Evolutionary conservation across 2,113 vertebrate genomes (phyloP).

Genomic region (Pseudorasbora parva): DNA sequence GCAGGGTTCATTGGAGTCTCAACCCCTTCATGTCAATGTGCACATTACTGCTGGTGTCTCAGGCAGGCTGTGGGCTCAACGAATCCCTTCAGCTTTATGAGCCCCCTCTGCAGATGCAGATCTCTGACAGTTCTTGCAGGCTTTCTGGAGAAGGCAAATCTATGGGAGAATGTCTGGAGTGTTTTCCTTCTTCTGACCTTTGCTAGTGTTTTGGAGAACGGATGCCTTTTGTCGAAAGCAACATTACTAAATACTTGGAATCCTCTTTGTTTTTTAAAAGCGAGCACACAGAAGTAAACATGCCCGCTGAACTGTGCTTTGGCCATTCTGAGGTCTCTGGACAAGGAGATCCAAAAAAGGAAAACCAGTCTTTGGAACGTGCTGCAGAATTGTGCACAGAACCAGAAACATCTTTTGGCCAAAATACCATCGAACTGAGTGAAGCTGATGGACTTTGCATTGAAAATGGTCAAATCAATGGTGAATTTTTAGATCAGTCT

Average conservation of each 20-base stretch:
- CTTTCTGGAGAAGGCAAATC: slow-evolving; percentile 40
- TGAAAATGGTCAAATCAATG: slow-evolving; percentile 47
- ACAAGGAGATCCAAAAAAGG: slow-evolving; percentile 58
- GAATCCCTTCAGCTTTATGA: slow-evolving; percentile 58
- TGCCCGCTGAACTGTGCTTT: slow-evolving; percentile 69
- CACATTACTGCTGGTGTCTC: slow-evolving; percentile 60
- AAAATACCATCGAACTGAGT: slow-evolving; percentile 48
- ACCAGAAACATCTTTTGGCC: slow-evolving; percentile 56
- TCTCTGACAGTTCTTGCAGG: slow-evolving; percentile 49
- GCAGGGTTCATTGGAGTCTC: slow-evolving; percentile 71
- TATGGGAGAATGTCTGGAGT: slow-evolving; percentile 61
- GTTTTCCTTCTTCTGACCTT: slow-evolving; percentile 52
- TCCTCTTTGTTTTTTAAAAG: slow-evolving; percentile 46
- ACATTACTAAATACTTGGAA: slow-evolving; percentile 63
- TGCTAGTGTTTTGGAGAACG: slow-evolving; percentile 41
- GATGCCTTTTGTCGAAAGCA: slow-evolving; percentile 52
- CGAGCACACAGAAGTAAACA: slow-evolving; percentile 49
- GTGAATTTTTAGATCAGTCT: slow-evolving; percentile 54
- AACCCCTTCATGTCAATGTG: slow-evolving; percentile 73
- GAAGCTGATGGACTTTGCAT: slow-evolving; percentile 55
- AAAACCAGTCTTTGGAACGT: slow-evolving; percentile 54
- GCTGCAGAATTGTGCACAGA: slow-evolving; percentile 53
- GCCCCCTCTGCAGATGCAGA: slow-evolving; percentile 61
- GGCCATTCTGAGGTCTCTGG: slow-evolving; percentile 64
- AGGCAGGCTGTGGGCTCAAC: slow-evolving; percentile 59